Base-by-base conservation (phyloP, 2,113 vertebrate species). In the Limanda limanda region DNA sequence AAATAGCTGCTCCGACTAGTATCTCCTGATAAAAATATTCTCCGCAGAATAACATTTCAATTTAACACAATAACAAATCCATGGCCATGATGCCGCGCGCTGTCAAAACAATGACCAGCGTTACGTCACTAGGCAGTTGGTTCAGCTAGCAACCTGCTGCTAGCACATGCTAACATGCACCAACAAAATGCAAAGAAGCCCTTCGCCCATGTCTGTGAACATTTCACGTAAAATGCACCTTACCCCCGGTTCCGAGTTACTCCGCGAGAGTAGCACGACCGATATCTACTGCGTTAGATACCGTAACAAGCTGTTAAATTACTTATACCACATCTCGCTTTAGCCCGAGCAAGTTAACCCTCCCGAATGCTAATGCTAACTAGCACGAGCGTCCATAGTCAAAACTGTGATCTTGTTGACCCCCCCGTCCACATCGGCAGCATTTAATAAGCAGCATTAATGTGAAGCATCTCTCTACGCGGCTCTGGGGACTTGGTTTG, bases 91-190 rank as follows among this genome's bases (percentile, higher is more conserved):
- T 61, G 79, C 54, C 40, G 72, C 74, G 71, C 24, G 82, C 89
- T 92, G 91, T 93, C 92, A 93, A 88, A 93, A 93, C 92, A 93
- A 92, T 90, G 86, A 86, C 23, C 79, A 54, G n/a, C 71, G 84
- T 85, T 90, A 91, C 92, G 91, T 93, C 92, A 93, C 88, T 78
- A 73, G 54, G 13, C 61, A 73, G 76, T 76, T 65, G 71, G 71
- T 86, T 76, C 20, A 54, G 88, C 48, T 91, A 92, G 84, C 81
- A 81, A 47, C 71, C 35, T 52, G 76, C 81, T 80, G 75, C 48
- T 88, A 92, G 82, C 85, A 67, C 27, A 60, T 2, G 89, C 86
- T 88, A 88, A 85, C 55, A 42, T 72, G 58, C 71, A 74, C 11
- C 67, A 35, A 73, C 72, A 86, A 69, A 81, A 81, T n/a, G 48